Percentiles rank a stretch among this genome's conserved stretches.
These are phyloP conservation scores for Sapajus apella DNA, from an alignment of 2,113 vertebrate genomes.

Conservation along the genomic window DNA sequence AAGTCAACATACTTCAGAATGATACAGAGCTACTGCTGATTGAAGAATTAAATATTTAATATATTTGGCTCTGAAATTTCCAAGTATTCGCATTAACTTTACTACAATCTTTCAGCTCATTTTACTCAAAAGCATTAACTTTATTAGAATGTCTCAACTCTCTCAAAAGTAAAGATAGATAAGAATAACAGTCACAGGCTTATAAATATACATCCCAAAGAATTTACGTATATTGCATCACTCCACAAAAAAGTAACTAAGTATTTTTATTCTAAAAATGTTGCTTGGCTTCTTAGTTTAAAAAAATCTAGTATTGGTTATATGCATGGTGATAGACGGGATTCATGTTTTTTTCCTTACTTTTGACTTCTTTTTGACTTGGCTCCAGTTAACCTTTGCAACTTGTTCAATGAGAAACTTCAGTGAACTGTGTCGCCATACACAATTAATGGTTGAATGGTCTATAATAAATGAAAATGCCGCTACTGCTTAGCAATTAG, in stretches of 20 bases:
- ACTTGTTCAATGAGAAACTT: conserved; percentile 78
- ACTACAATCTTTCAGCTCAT: background rate
- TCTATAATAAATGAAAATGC: conserved; percentile 83
- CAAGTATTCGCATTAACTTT: background rate
- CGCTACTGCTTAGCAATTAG: conserved; percentile 80
- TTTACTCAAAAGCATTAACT: background rate
- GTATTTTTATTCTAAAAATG: background rate
- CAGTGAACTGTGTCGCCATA: conserved; percentile 76
- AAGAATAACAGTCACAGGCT: background rate
- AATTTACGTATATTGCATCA: background rate
- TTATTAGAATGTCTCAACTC: background rate
- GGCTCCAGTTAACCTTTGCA: conserved; percentile 78
- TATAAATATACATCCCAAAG: background rate
- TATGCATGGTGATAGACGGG: background rate
- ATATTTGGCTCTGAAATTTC: background rate
- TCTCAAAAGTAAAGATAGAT: background rate
- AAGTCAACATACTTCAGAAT: background rate
- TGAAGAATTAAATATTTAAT: background rate
- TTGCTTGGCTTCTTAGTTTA: background rate
- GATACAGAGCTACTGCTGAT: background rate
- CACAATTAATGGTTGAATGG: conserved; percentile 78
- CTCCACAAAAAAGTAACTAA: background rate
- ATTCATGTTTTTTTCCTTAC: background rate
- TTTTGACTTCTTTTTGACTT: conserved; percentile 56
- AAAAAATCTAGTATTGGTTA: background rate